Base-by-base conservation (phyloP, 2,113 vertebrate species). In the Lanius collurio region DNA sequence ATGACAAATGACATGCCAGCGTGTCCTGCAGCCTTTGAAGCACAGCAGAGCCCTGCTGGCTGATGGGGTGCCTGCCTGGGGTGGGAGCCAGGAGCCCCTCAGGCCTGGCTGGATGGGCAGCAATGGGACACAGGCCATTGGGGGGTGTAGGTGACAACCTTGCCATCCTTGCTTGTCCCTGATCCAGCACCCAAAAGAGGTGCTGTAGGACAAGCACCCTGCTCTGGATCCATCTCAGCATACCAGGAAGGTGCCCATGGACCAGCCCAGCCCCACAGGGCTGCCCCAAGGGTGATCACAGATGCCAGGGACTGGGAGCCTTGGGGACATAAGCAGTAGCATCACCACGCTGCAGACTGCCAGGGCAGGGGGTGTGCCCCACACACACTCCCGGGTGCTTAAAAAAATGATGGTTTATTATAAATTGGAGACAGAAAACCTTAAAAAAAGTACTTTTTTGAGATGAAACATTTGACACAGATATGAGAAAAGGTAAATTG, bases 351-450 rank as follows among this genome's bases (percentile, higher is more conserved):
- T 33, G 39, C 22, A 30, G 28, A 10, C 15, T 11, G 31, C 39
- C 64, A 46, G 37, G 24, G 30, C 23, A 55, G 39, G 35, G 55
- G 11, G 23, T 68, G 21, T 14, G 10, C 17, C n/a, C 22, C 15
- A 3, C 23, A 3, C 7, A 15, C 5, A 6, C n/a, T 35, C 14
- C 24, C 37, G 44, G 13, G 4, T 7, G 0, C 20, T 73, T 95
- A 65, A 77, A 81, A 94, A 95, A 94, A 18, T 1, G 3, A 60
- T 10, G 21, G 42, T 20, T 95, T 95, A 93, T 94, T 94, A 91
- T 64, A 91, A 91, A 96, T 21, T 62, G 30, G 31, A 83, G 76
- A 89, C 10, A 59, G 53, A 65, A 74, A 89, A 83, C 37, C n/a
- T 49, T 44, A 7, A 8, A 7, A 37, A 59, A 42, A 73, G 21